A percentile compares a stretch with the other conserved stretches of the same genome.
These are phyloP conservation scores for Macrotrachela quadricornifera DNA, from an alignment of 1,140 invertebrate genomes.

Conservation along the genomic window DNA sequence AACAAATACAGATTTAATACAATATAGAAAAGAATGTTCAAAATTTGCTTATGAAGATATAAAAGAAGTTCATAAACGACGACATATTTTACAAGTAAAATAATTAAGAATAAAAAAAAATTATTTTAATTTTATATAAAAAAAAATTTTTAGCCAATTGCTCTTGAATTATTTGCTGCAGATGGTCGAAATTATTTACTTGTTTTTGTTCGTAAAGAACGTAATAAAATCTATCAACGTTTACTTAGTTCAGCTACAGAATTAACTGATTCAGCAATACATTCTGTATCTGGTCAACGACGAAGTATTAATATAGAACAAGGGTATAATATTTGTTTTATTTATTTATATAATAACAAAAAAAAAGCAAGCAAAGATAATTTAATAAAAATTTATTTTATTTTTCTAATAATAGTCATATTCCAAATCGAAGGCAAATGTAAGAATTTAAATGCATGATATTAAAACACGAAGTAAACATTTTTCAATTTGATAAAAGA, in stretches of 20 bases:
- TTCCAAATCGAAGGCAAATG: too few relatives aligned
- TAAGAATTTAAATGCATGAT: too few relatives aligned
- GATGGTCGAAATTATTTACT: slow-evolving; percentile 90
- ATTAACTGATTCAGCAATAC: slow-evolving; percentile 61
- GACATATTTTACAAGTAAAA: slow-evolving; percentile 34
- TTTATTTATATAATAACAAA: too few relatives aligned
- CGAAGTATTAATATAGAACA: slow-evolving; percentile 85
- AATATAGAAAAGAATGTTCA: slow-evolving; percentile 18
- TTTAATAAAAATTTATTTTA: too few relatives aligned
- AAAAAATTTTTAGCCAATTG: slow-evolving; percentile 48
- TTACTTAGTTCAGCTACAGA: slow-evolving; percentile 4
- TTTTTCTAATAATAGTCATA: too few relatives aligned
- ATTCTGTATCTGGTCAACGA: slow-evolving; percentile 85
- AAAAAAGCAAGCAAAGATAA: too few relatives aligned
- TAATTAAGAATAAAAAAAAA: too few relatives aligned
- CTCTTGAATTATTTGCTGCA: slow-evolving; percentile 86
- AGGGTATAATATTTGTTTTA: slow-evolving; percentile 23
- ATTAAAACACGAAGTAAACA: too few relatives aligned
- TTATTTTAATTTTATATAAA: too few relatives aligned
- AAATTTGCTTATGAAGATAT: slow-evolving; percentile 97
- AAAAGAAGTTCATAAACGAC: slow-evolving; percentile 44
- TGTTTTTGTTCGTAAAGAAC: slow-evolving; percentile 59
- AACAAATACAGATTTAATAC: slow-evolving; percentile 32
- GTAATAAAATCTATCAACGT: slow-evolving; percentile 59
- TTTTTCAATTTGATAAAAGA: too few relatives aligned